phyloP scores from a whole-genome alignment of 2,888 invertebrate species.

The Drosophila demipolita region DNA sequence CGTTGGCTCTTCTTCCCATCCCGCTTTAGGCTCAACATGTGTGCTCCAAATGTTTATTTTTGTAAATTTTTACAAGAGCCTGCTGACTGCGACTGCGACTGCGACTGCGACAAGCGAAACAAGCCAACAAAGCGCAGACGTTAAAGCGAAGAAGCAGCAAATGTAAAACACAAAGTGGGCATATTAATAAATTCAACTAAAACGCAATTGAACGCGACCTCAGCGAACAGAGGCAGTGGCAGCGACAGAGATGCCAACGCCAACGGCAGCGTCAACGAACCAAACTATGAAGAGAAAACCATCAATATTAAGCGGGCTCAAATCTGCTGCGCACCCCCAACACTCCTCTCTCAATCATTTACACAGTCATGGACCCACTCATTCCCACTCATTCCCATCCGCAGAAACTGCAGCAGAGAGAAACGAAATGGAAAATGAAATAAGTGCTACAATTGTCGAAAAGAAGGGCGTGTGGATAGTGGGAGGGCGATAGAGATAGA shows the following conservation, averaged over 20 bases:
- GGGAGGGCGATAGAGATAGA: conserved; percentile 1
- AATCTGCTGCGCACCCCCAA: conserved; percentile 57
- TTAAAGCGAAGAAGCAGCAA: conserved; percentile 29
- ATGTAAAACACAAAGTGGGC: conserved; percentile 56
- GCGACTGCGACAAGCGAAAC: conserved; percentile 24
- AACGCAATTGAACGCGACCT: conserved; percentile 69
- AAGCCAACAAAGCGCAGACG: conserved; percentile 57
- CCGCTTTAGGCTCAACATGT: conserved; percentile 62
- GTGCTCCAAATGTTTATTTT: conserved; percentile 75
- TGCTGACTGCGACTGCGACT: conserved; percentile 32
- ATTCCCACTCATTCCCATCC: conserved; percentile 42
- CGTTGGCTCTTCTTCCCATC: conserved; percentile 10
- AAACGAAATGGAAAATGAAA: conserved; percentile 65
- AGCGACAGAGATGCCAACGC: conserved; percentile 38
- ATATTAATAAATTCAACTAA: conserved; percentile 72
- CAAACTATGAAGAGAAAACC: conserved; percentile 51
- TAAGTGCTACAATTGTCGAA: conserved; percentile 66
- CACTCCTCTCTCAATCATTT: conserved; percentile 7
- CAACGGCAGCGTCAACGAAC: conserved; percentile 20
- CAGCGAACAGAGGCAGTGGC: conserved; percentile 28
- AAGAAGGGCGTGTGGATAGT: conserved; percentile 28
- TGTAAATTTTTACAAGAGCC: conserved; percentile 66
- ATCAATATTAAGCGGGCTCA: conserved; percentile 71
- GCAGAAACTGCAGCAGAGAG: conserved; percentile 36
- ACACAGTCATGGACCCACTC: conserved; percentile 11